Evolutionary conservation across 2,888 invertebrate species (phyloP).

Genomic region (Pachymerium ferrugineum): DNA sequence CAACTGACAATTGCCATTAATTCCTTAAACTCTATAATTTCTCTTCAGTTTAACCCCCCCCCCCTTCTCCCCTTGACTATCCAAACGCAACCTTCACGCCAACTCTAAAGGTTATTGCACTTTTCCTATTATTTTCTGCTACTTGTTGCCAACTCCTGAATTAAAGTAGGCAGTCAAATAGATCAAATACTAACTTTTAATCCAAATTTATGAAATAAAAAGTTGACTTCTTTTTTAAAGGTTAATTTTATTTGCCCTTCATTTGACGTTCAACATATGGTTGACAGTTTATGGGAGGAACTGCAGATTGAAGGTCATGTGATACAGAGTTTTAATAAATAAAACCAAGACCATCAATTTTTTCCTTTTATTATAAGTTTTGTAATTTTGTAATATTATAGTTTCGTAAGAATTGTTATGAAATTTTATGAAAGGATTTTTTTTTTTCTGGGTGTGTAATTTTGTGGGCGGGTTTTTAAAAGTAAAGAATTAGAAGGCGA

Average conservation of each 20-base stretch:
- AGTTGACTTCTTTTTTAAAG: background rate
- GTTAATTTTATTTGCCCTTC: background rate
- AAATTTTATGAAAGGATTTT: background rate
- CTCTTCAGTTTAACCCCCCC: background rate
- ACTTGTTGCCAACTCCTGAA: conserved; percentile 3
- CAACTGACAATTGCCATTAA: background rate
- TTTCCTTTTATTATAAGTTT: background rate
- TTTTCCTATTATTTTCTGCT: conserved; percentile 6
- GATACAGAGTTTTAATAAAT: background rate
- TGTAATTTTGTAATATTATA: too few species aligned
- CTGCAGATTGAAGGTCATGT: conserved; percentile 1
- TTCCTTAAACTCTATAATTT: conserved; percentile 6
- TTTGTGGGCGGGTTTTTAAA: background rate
- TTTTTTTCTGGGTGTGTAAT: background rate
- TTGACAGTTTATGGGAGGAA: conserved; percentile 12
- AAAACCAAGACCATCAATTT: background rate
- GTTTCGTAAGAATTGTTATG: too few species aligned
- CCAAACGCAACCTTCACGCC: conserved; percentile 19
- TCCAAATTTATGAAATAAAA: background rate
- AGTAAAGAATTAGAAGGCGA: background rate
- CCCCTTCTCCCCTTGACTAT: background rate
- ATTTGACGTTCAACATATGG: background rate
- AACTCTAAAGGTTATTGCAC: conserved; percentile 1
- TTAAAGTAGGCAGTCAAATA: background rate
- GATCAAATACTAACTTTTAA: background rate